Base-by-base conservation (phyloP, 2,113 vertebrate species). In the Echinops telfairi region DNA sequence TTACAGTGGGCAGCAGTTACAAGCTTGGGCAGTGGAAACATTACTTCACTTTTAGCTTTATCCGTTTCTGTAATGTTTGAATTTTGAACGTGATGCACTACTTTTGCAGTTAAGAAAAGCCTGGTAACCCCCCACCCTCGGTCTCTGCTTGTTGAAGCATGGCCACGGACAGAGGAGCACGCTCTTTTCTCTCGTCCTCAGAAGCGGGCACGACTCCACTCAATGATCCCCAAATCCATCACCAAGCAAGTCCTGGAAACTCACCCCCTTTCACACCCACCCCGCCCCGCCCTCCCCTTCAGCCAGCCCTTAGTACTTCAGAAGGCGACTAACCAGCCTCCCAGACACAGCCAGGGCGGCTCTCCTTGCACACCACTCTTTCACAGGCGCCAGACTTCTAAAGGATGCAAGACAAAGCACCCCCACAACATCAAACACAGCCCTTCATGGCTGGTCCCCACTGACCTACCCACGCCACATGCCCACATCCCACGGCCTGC, bases 401-500 rank as follows among this genome's bases (percentile, higher is more conserved):
- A 31, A 68, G 2, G 27, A 68, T 31, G 27, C 23, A 20, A 70
- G 68, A n/a, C 31, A 17, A 33, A 33, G 6, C 8, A 19, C n/a
- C 36, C 70, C 33, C 7, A n/a, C 17, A 73, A 19, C 70, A 73
- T 2, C 12, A 29, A 20, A 73, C n/a, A 40, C 40, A 40, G 70
- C 5, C 70, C n/a, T 36, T 71, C 17, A 19, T 20, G 15, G 6
- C 6, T 17, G 15, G 68, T 66, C n/a, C 70, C 71, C 9, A 6
- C 20, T 38, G 7, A n/a, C 4, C 71, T 22, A 20, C 38, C 71
- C 71, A 38, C 2, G 19, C 16, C 31, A 36, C 70, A 38, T 6
- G 16, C 33, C 71, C 33, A 75, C 19, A 33, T 2, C 76, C 40
- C 23, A 17, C 10, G 0, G 0, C 2, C 64, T 58, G 9, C 1